Percentiles rank a stretch among this genome's conserved stretches.
Evolutionary conservation across 1,140 invertebrate species (phyloP).

Genomic region (Zaprionus capensis): DNA sequence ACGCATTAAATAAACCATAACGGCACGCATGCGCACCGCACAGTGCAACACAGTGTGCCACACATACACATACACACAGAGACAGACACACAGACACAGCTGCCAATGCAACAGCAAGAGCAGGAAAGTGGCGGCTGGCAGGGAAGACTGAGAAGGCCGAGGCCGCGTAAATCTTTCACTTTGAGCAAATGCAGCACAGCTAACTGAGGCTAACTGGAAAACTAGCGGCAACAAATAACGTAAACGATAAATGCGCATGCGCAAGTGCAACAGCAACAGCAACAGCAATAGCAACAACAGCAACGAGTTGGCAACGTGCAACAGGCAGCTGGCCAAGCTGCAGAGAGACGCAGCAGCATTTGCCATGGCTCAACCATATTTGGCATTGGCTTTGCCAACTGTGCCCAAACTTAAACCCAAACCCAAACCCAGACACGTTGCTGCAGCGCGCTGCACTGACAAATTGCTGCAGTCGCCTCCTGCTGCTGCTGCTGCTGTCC

Average conservation of each 20-base stretch:
- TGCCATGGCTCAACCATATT: constrained; percentile 69
- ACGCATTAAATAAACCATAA: constrained; percentile 83
- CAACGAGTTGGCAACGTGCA: constrained; percentile 14
- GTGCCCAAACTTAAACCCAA: constrained; percentile 68
- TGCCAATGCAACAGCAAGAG: not conserved
- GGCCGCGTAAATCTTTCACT: constrained; percentile 82
- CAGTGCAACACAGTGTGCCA: constrained; percentile 28
- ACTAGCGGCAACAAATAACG: constrained; percentile 81
- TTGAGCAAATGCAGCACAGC: constrained; percentile 79
- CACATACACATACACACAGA: constrained; percentile 10
- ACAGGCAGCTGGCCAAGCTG: constrained; percentile 56
- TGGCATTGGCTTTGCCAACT: constrained; percentile 76
- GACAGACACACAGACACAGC: not conserved
- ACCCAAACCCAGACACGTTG: constrained; percentile 70
- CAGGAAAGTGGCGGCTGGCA: not conserved
- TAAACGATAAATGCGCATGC: constrained; percentile 82
- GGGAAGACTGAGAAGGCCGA: constrained; percentile 34
- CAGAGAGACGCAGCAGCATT: constrained; percentile 46
- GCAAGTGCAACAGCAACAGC: constrained; percentile 69
- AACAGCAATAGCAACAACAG: constrained; percentile 10
- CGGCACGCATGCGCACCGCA: constrained; percentile 72
- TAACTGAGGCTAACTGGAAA: constrained; percentile 80
- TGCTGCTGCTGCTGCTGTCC: constrained; percentile 46
- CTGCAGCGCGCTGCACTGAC: constrained; percentile 64
- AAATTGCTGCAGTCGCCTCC: constrained; percentile 67